These are phyloP conservation scores for Caenorhabditis macrosperma DNA, from an alignment of 2,888 invertebrate species.

Conservation along the genomic window DNA sequence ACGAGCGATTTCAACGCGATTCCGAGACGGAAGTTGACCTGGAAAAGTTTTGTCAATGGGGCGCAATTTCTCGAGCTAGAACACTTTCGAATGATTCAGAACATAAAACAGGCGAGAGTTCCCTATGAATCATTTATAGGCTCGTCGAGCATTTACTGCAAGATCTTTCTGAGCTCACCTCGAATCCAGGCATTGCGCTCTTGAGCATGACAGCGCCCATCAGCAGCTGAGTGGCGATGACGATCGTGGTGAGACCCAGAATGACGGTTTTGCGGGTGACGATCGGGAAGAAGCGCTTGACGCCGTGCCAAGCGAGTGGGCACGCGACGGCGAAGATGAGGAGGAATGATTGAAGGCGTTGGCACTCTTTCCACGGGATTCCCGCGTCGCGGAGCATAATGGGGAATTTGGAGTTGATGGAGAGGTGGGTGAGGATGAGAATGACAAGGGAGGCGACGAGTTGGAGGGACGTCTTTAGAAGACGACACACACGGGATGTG, in stretches of 20 bases:
- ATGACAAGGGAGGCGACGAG: not conserved
- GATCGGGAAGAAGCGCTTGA: not conserved
- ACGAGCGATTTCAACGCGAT: constrained; percentile 24
- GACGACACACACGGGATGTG: too few relatives aligned
- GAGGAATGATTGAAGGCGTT: not conserved
- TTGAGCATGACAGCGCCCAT: constrained; percentile 30
- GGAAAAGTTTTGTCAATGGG: not conserved
- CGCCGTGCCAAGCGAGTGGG: not conserved
- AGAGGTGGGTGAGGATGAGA: not conserved
- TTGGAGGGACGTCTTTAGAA: not conserved
- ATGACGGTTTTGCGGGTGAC: constrained; percentile 21
- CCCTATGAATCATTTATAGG: too few relatives aligned
- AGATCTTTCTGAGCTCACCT: not conserved
- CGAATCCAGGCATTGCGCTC: constrained; percentile 10
- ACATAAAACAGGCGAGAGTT: too few relatives aligned
- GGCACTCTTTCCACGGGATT: not conserved
- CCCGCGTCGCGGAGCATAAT: not conserved
- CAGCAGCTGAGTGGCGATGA: constrained; percentile 23
- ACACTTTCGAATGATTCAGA: too few relatives aligned
- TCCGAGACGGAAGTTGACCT: constrained; percentile 24
- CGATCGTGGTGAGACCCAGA: constrained; percentile 14
- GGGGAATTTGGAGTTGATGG: not conserved
- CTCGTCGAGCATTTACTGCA: too few relatives aligned
- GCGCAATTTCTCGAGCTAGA: too few relatives aligned
- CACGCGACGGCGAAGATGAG: not conserved